These are phyloP conservation scores for Ctenopoma kingsleyae DNA, from an alignment of 2,797 vertebrate species.

Conservation along the genomic window DNA sequence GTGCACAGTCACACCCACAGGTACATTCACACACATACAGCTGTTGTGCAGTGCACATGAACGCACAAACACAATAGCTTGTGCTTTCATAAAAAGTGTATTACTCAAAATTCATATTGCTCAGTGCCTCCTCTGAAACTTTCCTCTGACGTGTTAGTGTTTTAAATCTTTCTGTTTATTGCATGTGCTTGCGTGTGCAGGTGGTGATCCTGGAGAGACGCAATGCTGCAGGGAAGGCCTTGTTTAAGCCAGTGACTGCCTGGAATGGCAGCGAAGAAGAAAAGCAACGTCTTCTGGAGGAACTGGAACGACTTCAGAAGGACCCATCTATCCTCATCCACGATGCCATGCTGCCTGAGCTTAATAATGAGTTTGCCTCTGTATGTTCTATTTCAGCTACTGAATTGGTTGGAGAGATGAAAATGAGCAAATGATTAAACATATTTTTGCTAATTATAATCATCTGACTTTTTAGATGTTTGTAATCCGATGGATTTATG, in stretches of 20 bases:
- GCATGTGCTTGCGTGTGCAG: slow-evolving; percentile 70
- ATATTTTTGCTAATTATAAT: not conserved
- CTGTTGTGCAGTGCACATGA: too few relatives aligned
- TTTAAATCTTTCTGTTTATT: not conserved
- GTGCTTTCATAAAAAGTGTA: not conserved
- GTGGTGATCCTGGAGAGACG: slow-evolving; percentile 94
- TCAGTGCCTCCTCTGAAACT: too few relatives aligned
- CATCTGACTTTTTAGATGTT: slow-evolving; percentile 85
- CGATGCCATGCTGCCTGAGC: slow-evolving; percentile 88
- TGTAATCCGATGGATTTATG: slow-evolving; percentile 92
- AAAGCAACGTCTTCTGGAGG: slow-evolving; percentile 88
- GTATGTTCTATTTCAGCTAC: slow-evolving; percentile 77
- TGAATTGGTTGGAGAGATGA: too few relatives aligned
- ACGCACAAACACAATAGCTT: too few relatives aligned
- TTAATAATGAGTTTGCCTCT: slow-evolving; percentile 94
- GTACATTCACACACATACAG: slow-evolving; percentile 30
- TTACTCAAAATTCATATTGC: not conserved
- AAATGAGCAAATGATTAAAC: not conserved
- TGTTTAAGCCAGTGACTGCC: slow-evolving; percentile 87
- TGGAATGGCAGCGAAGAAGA: slow-evolving; percentile 94
- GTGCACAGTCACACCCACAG: slow-evolving; percentile 70
- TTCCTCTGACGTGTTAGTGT: not conserved
- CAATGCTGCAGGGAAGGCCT: slow-evolving; percentile 87
- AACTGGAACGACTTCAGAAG: slow-evolving; percentile 90
- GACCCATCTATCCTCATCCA: slow-evolving; percentile 90